These are phyloP conservation scores for Catharus ustulatus DNA, from an alignment of 2,797 vertebrate genomes.

Conservation along the genomic window DNA sequence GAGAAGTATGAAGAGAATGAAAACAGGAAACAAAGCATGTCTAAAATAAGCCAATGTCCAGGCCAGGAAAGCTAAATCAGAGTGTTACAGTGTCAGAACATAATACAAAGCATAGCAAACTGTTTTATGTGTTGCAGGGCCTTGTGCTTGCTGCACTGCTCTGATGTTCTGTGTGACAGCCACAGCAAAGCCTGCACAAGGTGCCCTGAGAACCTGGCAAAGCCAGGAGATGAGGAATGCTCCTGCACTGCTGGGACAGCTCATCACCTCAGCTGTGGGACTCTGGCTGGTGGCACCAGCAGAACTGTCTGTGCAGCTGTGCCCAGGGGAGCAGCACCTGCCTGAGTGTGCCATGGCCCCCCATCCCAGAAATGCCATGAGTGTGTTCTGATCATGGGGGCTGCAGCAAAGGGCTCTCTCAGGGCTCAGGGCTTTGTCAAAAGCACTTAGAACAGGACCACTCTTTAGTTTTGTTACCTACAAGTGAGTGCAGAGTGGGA, in stretches of 20 bases:
- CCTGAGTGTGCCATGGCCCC: background rate
- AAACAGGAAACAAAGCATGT: conserved; percentile 30
- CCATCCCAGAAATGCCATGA: fast-evolving
- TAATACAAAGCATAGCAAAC: background rate
- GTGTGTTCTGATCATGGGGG: background rate
- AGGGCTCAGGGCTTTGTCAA: background rate
- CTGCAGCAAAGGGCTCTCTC: background rate
- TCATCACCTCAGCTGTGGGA: fast-evolving
- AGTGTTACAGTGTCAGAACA: background rate
- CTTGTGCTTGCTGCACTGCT: background rate
- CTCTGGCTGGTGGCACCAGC: background rate
- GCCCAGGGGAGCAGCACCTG: background rate
- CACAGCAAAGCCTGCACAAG: background rate
- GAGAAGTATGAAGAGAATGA: conserved; percentile 2
- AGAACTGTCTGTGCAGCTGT: fast-evolving
- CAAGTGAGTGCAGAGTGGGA: no score
- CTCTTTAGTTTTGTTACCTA: background rate
- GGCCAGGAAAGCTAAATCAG: background rate
- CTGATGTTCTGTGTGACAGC: fast-evolving
- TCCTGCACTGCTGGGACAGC: background rate
- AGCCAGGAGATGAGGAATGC: background rate
- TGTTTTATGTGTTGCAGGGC: background rate
- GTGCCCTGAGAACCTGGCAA: background rate
- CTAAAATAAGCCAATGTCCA: conserved; percentile 14
- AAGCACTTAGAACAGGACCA: background rate